Conservation (phyloP, 2,113 vertebrate species). For the Oxyruncus cristatus region DNA sequence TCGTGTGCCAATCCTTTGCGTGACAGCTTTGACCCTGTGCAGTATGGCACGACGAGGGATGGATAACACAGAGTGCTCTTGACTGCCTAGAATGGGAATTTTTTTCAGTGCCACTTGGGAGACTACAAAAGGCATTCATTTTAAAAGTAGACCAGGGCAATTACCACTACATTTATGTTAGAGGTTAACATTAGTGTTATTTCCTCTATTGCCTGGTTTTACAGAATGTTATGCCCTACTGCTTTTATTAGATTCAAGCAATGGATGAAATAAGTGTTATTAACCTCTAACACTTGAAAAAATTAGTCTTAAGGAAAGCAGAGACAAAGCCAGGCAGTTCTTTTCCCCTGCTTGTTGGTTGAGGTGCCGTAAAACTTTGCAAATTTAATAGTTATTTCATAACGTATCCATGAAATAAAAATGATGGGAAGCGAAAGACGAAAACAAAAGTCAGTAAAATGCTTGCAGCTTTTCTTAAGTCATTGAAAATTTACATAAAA, state of each 20-base stretch:
- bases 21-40: neutral
- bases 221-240: constrained; percentile 69
- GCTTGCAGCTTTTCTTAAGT: neutral
- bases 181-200: constrained; percentile 73
- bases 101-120: constrained; percentile 38
- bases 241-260: constrained; percentile 75
- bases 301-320: constrained; percentile 63
- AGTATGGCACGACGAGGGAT: neutral
- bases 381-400: constrained; percentile 8
- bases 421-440: neutral
- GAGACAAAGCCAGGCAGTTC: constrained; percentile 18
- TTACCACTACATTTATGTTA: constrained; percentile 73
- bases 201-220: constrained; percentile 72
- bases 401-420: neutral
- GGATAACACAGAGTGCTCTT: neutral
- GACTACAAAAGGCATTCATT: constrained; percentile 68
- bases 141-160: constrained; percentile 60
- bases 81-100: neutral
- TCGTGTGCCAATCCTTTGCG: neutral
- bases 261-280: constrained; percentile 76
- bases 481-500: neutral
- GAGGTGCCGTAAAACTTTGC: neutral
- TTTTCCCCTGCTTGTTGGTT: neutral
- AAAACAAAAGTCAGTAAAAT: constrained; percentile 2
- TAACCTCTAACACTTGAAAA: constrained; percentile 76